Evolutionary conservation across 2,888 invertebrate species (phyloP), one percentile per base, ranked within the genome.

Genomic region (Melanophora roralis): DNA sequence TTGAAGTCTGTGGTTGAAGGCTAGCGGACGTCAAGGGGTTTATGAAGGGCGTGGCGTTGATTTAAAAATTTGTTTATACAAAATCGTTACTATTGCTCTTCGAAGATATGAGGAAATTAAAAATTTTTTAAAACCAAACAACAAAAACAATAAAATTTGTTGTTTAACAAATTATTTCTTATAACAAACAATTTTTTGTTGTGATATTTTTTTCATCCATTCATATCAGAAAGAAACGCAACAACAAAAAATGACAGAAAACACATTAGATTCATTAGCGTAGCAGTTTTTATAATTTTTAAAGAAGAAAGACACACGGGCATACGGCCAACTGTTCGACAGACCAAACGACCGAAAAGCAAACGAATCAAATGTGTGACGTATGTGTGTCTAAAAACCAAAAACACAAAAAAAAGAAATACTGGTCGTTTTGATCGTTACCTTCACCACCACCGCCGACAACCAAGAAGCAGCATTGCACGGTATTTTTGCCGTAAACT

Each of bases 371-470:
- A 74, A 67, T 23, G 49, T 68, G 62, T 76, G 72, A 80, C 68
- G 80, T 80, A 64, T 62, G 60, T 11, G 45, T 60, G 73, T 73
- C 78, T 55, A 51, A 68, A 78, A 49, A 21, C 51, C 59, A 74
- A 45, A 16, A 67, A n/a, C 45, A 64, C 40, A 19, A 12, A 57
- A 19, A 32, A n/a, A n/a, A n/a, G n/a, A 57, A 7, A 40, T 69
- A 12, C 55, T 64, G 64, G 62, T 57, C 62, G 76, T 47, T 69
- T 47, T 57, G 69, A 76, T 69, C 76, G 64, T 65, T 59, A 64
- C 69, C 74, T 60, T 64, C 64, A 65, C 65, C 60, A 79, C 67
- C 69, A 65, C 69, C 45, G 71, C 64, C 55, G 57, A 55, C 49
- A 43, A 32, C 38, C 32, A n/a, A 2, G 40, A 19, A 23, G 43